Evolutionary conservation across 2,888 invertebrate genomes (phyloP).

Genomic region (Asteroscopus sphinx): DNA sequence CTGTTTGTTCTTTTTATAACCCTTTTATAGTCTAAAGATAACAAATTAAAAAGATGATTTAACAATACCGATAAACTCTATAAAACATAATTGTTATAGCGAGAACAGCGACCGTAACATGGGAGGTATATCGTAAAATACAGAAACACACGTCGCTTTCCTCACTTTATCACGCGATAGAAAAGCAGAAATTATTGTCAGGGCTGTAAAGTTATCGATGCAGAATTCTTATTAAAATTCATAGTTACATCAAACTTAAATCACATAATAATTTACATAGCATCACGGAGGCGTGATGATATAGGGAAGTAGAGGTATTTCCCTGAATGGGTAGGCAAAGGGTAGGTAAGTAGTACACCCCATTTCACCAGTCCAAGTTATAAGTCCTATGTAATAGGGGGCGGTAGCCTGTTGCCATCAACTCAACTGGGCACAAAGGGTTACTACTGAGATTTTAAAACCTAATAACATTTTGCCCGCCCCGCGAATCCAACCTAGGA

Average conservation of each 20-base stretch:
- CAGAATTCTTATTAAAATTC: neutral
- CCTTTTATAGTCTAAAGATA: conserved; percentile 7
- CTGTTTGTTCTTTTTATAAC: conserved; percentile 5
- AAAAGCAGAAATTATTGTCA: conserved; percentile 3
- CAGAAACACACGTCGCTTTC: neutral
- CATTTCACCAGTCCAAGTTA: no score
- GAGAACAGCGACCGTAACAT: conserved; percentile 1
- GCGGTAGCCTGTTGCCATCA: no score
- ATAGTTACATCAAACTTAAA: neutral
- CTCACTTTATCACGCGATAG: neutral
- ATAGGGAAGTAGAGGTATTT: no score
- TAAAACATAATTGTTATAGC: conserved; percentile 17
- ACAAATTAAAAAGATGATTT: conserved; percentile 6
- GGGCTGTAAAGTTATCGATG: neutral
- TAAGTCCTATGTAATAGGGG: no score
- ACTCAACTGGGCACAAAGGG: no score
- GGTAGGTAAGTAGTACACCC: no score
- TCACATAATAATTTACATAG: no score
- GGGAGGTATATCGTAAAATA: conserved; percentile 10
- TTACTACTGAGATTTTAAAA: no score
- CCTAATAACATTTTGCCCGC: no score
- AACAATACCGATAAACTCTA: conserved; percentile 10
- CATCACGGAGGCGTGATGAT: no score
- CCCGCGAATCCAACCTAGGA: no score
- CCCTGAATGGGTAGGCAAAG: no score